Conservation (phyloP, 37 sponge, comb jelly and placozoan genomes). For the Bolinopsis microptera region DNA sequence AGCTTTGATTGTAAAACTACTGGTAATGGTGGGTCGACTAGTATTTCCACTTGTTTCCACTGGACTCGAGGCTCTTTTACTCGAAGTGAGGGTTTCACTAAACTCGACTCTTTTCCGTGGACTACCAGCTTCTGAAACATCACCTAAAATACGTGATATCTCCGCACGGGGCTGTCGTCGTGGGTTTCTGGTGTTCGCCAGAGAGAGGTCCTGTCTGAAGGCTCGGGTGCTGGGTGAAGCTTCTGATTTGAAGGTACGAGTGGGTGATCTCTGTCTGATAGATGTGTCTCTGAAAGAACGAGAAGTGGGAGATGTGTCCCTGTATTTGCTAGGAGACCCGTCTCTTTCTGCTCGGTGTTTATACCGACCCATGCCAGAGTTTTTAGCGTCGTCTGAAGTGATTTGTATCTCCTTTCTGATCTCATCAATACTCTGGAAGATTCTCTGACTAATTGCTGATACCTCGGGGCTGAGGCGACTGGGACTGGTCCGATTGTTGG, state of each 20-base stretch:
- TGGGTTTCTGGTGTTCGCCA: not conserved
- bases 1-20: not conserved
- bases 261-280: not conserved
- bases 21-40: not conserved
- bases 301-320: not conserved
- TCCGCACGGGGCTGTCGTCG: not conserved
- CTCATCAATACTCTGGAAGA: conserved; percentile 52
- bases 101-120: not conserved
- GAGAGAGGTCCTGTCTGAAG: conserved; percentile 21
- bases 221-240: conserved; percentile 20
- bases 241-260: not conserved
- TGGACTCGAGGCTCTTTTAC: not conserved
- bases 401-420: conserved; percentile 42
- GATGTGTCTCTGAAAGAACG: too few species aligned
- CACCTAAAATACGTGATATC: not conserved
- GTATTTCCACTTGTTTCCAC: not conserved
- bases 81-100: not conserved
- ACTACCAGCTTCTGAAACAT: not conserved
- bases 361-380: not conserved
- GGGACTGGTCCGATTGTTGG: not conserved
- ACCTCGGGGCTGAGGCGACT: conserved; percentile 18
- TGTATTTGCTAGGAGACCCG: not conserved
- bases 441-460: conserved; percentile 21
- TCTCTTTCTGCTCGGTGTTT: conserved; percentile 35
- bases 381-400: not conserved